Conservation (phyloP, 1,140 invertebrate species). For the Phocides pigmalion region DNA sequence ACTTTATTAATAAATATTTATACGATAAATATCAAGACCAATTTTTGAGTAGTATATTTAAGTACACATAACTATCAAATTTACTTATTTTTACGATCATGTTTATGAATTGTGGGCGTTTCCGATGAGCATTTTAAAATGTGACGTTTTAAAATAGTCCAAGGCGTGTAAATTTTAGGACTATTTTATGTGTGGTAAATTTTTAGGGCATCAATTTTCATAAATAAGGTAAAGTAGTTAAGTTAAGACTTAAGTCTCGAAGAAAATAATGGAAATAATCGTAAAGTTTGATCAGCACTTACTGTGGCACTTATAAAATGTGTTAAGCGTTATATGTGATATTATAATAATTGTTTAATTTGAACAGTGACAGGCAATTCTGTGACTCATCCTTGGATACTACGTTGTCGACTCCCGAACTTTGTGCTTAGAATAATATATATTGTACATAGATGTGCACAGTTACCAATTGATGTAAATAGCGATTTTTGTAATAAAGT, state of each 20-base stretch:
- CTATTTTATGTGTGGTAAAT: neutral
- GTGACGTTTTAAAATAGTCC: no score
- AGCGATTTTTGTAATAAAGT: conserved; percentile 27
- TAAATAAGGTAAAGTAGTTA: neutral
- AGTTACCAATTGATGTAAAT: conserved; percentile 25
- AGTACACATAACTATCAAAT: no score
- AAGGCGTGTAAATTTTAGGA: no score
- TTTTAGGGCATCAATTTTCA: conserved; percentile 1
- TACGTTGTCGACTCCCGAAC: neutral
- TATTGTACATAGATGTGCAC: conserved; percentile 14
- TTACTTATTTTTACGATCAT: no score
- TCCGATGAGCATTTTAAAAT: no score
- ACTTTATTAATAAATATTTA: no score
- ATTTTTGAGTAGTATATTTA: no score
- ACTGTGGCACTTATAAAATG: conserved; percentile 8
- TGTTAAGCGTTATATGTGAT: conserved; percentile 21
- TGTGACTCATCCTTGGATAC: neutral
- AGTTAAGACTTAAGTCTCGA: neutral
- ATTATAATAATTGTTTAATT: conserved; percentile 14
- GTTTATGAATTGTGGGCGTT: no score
- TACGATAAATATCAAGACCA: no score
- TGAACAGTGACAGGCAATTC: neutral
- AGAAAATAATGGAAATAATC: neutral
- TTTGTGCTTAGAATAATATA: conserved; percentile 10
- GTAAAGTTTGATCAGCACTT: neutral